phyloP scores from a whole-genome alignment of 30 jellyfish, hydroid and myxozoan species.

The Aurelia sp. region DNA sequence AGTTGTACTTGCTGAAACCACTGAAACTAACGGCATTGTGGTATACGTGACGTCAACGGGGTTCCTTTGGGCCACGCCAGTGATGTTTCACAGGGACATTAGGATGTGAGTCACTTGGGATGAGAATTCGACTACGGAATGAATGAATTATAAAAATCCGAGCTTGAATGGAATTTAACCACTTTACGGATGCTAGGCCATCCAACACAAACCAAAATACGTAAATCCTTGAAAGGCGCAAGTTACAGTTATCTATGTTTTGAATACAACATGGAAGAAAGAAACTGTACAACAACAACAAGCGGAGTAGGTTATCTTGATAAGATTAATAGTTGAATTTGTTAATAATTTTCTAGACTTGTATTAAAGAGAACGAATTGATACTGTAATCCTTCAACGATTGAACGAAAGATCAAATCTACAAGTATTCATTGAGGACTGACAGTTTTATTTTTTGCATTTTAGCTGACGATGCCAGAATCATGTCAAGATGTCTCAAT shows the following conservation, averaged over 20 bases:
- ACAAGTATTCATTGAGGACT: not conserved
- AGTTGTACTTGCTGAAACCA: not conserved
- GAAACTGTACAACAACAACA: not conserved
- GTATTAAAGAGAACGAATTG: too few species aligned
- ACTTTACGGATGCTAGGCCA: conserved; percentile 57
- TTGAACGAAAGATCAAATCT: too few species aligned
- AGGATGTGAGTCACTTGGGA: conserved; percentile 49
- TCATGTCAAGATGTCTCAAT: conserved; percentile 30
- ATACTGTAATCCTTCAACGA: too few species aligned
- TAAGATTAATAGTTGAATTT: too few species aligned
- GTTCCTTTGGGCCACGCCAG: not conserved
- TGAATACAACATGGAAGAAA: conserved; percentile 20
- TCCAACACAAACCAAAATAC: conserved; percentile 10
- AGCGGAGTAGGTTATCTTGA: too few species aligned
- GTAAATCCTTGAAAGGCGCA: conserved; percentile 3
- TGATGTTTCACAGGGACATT: conserved; percentile 23
- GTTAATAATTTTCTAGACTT: too few species aligned
- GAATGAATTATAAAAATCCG: conserved; percentile 7
- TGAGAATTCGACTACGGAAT: not conserved
- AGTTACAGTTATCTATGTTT: not conserved
- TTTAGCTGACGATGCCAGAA: conserved; percentile 43
- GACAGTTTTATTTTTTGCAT: not conserved
- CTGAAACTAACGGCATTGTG: conserved; percentile 21
- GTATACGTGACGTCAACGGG: conserved; percentile 41
- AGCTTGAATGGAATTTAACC: conserved; percentile 35